Conservation (phyloP, 2,797 vertebrate genomes). For the Sebastes trivittatus region DNA sequence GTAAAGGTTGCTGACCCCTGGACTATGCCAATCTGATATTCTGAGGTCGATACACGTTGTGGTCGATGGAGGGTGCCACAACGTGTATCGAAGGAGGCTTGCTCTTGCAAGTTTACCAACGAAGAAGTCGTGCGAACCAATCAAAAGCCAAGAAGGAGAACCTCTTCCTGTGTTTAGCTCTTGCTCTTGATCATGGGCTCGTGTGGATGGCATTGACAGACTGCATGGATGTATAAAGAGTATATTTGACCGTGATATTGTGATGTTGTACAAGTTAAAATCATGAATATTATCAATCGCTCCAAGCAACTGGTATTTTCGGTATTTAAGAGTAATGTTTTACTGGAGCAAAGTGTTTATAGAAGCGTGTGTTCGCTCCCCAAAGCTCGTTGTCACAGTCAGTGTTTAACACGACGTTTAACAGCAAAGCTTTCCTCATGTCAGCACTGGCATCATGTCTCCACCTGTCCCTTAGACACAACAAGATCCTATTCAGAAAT, state of each 20-base stretch:
- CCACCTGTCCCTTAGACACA: background rate
- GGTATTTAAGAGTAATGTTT: background rate
- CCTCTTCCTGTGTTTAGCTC: constrained; percentile 59
- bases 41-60: background rate
- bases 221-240: no score
- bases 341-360: background rate
- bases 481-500: constrained; percentile 51
- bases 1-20: no score
- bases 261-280: background rate
- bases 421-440: background rate
- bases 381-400: background rate
- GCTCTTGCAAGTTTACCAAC: background rate
- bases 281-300: constrained; percentile 45
- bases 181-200: background rate
- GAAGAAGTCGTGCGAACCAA: constrained; percentile 58
- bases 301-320: constrained; percentile 15
- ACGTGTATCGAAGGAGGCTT: no score
- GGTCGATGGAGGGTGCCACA: background rate
- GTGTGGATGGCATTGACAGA: background rate
- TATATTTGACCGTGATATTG: background rate
- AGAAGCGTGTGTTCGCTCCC: background rate
- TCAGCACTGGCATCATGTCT: background rate
- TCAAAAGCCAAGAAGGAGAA: constrained; percentile 17
- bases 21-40: background rate
- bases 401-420: background rate